phyloP scores from a whole-genome alignment of 2,888 invertebrate species.

The Nomada fabriciana region DNA sequence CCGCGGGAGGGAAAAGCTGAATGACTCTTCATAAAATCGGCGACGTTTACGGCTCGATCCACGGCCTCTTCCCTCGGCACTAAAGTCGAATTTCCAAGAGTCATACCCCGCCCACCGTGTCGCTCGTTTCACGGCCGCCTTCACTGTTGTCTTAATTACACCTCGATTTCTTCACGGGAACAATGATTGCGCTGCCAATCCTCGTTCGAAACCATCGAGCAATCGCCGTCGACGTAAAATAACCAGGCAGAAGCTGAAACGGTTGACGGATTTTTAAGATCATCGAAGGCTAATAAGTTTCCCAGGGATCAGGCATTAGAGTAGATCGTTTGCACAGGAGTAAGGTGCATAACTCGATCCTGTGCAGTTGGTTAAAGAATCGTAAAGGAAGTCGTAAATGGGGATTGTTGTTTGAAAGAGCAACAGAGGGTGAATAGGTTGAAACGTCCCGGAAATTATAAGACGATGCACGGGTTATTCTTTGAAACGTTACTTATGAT shows the following conservation, averaged over 20 bases:
- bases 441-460: background rate
- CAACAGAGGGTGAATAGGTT: background rate
- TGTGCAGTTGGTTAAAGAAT: background rate
- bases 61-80: slow-evolving; percentile 28
- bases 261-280: background rate
- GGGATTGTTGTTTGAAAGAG: background rate
- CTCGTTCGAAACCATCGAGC: too few relatives aligned
- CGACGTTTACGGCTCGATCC: slow-evolving; percentile 59
- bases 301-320: background rate
- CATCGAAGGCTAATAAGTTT: slow-evolving; percentile 35
- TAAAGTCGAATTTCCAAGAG: slow-evolving; percentile 61
- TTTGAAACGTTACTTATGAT: background rate
- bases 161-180: slow-evolving; percentile 1
- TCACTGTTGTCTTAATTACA: slow-evolving; percentile 49
- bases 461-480: background rate
- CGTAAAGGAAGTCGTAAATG: background rate
- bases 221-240: too few relatives aligned
- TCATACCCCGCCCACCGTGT: slow-evolving; percentile 40
- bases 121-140: slow-evolving; percentile 1
- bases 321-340: background rate
- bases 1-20: slow-evolving; percentile 46
- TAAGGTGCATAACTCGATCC: background rate
- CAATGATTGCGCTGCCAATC: background rate
- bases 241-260: background rate
- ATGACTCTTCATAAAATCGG: slow-evolving; percentile 58